Evolutionary conservation across 2,888 invertebrate species (phyloP), one percentile per base, ranked within the genome.

Genomic region (Synergus itoensis): DNA sequence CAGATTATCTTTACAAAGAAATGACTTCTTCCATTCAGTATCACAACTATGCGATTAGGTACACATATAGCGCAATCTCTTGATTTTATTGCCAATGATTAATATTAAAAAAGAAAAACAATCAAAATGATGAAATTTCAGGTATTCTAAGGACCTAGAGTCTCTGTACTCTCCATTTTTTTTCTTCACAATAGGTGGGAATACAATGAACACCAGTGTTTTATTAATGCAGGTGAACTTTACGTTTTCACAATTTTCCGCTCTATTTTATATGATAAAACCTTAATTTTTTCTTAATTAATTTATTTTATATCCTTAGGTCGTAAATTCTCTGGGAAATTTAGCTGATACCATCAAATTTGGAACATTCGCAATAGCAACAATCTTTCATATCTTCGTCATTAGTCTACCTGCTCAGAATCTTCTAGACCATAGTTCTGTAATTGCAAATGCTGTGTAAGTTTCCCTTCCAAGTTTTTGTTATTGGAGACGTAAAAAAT

Each of bases 41-140:
- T 69, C 69, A 48, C 14, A 69, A 67, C 14, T 67, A 67, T 21
- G 67, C 45, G 1, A 45, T 67, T 4, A 43, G 67, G 67, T 67
- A n/a, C n/a, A n/a, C n/a, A 41, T 41, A 41, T 5, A 43, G 43
- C 43, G 11, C 1, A 9, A 11, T 11, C 8, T 43, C 36, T 36
- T 36, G 36, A 36, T 43, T 43, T 43, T 43, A 43, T 43, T 11
- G 11, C 1, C 11, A 11, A 43, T 43, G 8, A 43, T 8, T 11
- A 0, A 43, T 1, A 43, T 43, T 5, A 28, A 28, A 28, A 28
- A 28, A 28, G 11, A 11, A 43, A 11, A 11, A 43, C 2, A 43
- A 43, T 43, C 1, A 43, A 43, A 11, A 36, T 43, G 8, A 45
- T 45, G 45, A 14, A 28, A 21, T 69, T 69, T 48, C 21, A 69